Evolutionary conservation across 2,113 vertebrate genomes (phyloP), one percentile per base, ranked within the genome.

Genomic region (Odobenus rosmarus): DNA sequence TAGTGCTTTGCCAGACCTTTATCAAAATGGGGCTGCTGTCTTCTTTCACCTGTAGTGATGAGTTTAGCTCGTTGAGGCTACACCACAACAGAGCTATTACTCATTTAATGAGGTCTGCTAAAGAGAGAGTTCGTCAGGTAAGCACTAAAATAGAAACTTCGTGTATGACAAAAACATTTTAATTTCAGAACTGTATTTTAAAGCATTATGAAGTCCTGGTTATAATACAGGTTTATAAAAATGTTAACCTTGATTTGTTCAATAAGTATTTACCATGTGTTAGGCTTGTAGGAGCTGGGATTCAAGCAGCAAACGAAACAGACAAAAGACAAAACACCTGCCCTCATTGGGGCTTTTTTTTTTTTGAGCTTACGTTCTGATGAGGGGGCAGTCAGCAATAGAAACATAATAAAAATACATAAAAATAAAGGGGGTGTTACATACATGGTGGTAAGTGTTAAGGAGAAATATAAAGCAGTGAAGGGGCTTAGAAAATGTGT

Each of bases 11-110:
- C 46, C 99, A 99, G 97, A 99, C 99, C 71, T 99, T 99, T 95
- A 99, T 99, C 49, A 98, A 99, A 77, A 99, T 99, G 98, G 99
- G 99, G 77, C 98, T 99, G 79, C 99, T 99, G 74, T 99, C 99
- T 3, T 99, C 99, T 23, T 99, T 99, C 97, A 99, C 99, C 51
- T 98, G 99, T 96, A 99, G 99, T 31, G 99, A 99, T 90, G 99
- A 99, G 98, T 99, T 99, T 97, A 99, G 99, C 98, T 99, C 99
- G 0, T 96, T 99, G 90, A 98, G 99, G 90, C 98, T 99, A 5
- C 99, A 99, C 96, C 99, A 99, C 98, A 99, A 99, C 96, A 98
- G 99, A 93, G 99, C 99, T 80, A 99, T 99, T 97, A 98, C 99
- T 21, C 99, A 99, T 80, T 98, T 99, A 83, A 99, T 99, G 98